A percentile compares a stretch with the other conserved stretches of the same genome.
These are phyloP conservation scores for Phyllostomus discolor DNA, from an alignment of 2,113 vertebrate species.

Conservation along the genomic window DNA sequence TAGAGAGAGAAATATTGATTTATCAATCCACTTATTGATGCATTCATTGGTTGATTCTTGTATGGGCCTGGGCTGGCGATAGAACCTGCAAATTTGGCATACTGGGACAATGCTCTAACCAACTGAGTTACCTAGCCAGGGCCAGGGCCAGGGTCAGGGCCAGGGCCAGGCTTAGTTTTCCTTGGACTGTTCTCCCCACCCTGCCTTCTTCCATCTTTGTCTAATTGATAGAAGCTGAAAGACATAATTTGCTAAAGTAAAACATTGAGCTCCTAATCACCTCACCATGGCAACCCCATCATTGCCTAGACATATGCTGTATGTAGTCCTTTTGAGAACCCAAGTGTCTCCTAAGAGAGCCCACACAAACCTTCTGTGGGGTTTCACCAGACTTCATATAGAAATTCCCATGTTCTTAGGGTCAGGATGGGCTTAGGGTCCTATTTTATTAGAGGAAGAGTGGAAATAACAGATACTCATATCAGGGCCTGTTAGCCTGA, in stretches of 20 bases:
- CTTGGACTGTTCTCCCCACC: background rate
- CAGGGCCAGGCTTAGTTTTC: background rate
- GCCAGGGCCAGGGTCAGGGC: too few relatives aligned
- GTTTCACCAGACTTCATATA: background rate
- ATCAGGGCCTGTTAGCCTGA: background rate
- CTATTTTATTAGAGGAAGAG: background rate
- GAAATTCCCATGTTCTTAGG: background rate
- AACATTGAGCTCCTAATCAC: constrained; percentile 43
- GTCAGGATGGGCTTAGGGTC: background rate
- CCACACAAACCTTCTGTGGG: background rate
- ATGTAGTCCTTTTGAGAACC: constrained; percentile 42
- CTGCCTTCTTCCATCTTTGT: background rate
- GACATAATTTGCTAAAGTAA: constrained; percentile 44
- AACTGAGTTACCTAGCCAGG: too few relatives aligned
- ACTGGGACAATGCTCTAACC: too few relatives aligned
- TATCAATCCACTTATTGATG: too few relatives aligned
- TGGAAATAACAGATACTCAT: background rate
- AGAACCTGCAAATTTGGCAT: too few relatives aligned
- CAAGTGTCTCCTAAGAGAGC: constrained; percentile 20
- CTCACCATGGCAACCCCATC: constrained; percentile 49
- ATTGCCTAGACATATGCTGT: constrained; percentile 30
- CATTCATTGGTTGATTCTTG: too few relatives aligned
- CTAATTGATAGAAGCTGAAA: constrained; percentile 32
- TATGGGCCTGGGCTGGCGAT: too few relatives aligned
- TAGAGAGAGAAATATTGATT: too few relatives aligned